phyloP scores from a whole-genome alignment of 2,888 invertebrate genomes.

The Drosophila phalerata region DNA sequence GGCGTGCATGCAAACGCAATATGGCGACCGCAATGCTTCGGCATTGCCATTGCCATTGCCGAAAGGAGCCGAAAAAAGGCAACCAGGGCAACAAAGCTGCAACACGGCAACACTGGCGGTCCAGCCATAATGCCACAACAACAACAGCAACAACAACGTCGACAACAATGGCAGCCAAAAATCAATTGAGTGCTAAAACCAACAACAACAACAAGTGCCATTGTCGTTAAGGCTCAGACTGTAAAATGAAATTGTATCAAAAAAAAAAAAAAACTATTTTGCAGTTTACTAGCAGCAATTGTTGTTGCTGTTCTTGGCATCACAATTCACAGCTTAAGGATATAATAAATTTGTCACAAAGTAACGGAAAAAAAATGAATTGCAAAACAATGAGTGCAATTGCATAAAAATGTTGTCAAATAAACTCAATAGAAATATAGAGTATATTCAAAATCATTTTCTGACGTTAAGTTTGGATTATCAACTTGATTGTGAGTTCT shows the following conservation, averaged over 20 bases:
- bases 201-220: slow-evolving; percentile 48
- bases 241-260: slow-evolving; percentile 48
- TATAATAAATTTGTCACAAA: neutral
- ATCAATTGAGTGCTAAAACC: slow-evolving; percentile 82
- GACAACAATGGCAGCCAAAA: slow-evolving; percentile 53
- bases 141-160: slow-evolving; percentile 49
- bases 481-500: neutral
- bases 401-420: neutral
- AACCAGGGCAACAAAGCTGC: slow-evolving; percentile 28
- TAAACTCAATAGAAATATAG: neutral
- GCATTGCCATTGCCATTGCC: slow-evolving; percentile 33
- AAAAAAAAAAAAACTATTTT: neutral
- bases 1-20: slow-evolving; percentile 83
- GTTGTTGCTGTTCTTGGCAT: slow-evolving; percentile 1
- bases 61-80: slow-evolving; percentile 32
- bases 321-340: neutral
- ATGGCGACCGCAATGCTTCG: slow-evolving; percentile 83
- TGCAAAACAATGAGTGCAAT: neutral
- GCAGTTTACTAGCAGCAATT: slow-evolving; percentile 12
- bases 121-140: slow-evolving; percentile 52
- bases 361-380: neutral
- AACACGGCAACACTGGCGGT: slow-evolving; percentile 30
- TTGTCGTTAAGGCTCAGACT: slow-evolving; percentile 50
- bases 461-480: no score
- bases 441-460: neutral